Percentiles rank a stretch among this genome's conserved stretches.
phyloP scores from a whole-genome alignment of 2,113 vertebrate species.

The Thoracochromis brauschi region DNA sequence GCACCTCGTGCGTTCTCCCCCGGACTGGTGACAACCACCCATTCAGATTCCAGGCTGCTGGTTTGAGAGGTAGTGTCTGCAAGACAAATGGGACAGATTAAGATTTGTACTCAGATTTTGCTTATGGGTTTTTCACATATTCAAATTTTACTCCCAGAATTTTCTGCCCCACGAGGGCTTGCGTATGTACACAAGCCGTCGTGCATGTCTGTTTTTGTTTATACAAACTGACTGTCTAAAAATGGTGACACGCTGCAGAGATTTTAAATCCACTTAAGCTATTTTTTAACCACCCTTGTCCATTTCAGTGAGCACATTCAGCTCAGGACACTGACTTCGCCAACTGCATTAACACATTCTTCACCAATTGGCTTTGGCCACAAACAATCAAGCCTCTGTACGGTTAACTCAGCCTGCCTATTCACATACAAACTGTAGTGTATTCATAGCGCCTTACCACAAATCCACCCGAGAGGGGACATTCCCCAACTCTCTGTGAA shows the following conservation, averaged over 20 bases:
- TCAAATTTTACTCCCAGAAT: neutral
- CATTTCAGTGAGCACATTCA: neutral
- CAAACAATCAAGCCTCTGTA: conserved; percentile 37
- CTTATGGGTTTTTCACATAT: neutral
- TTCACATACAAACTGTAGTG: conserved; percentile 10
- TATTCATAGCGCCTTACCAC: neutral
- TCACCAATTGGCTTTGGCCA: neutral
- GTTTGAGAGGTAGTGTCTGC: conserved; percentile 38
- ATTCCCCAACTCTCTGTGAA: neutral
- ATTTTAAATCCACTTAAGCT: neutral
- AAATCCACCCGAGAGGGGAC: neutral
- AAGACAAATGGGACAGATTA: neutral
- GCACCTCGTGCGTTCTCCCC: neutral
- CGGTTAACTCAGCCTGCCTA: neutral
- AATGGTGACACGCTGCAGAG: neutral
- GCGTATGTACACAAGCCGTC: rapidly evolving
- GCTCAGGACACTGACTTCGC: neutral
- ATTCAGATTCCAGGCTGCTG: conserved; percentile 44
- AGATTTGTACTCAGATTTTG: neutral
- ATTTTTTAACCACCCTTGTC: neutral
- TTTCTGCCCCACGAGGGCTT: neutral
- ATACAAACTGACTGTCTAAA: neutral
- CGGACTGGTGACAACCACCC: conserved; percentile 26
- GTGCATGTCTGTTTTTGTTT: neutral
- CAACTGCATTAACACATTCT: conserved; percentile 4